Evolutionary conservation across 2,113 vertebrate species (phyloP), one percentile per base, ranked within the genome.

Genomic region (Hypanus sabinus): DNA sequence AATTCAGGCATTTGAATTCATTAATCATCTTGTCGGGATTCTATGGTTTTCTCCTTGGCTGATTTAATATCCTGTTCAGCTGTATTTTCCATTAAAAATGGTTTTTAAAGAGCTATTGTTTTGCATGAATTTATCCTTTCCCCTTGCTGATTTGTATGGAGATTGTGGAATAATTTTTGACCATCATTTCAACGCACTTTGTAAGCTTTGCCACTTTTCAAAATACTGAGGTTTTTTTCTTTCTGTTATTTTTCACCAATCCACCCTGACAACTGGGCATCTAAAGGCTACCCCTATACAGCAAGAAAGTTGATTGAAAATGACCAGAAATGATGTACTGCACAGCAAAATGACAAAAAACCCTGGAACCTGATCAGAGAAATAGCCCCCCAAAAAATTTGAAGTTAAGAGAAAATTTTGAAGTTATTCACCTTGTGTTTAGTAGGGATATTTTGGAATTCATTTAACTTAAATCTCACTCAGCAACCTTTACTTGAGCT

Each of bases 31-130:
- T 93, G 70, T 91, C 88, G 8, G 55, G 68, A 93, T 38, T 91
- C 62, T 55, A 55, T 30, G 11, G 68, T 73, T 93, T 71, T 75
- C 36, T 68, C 33, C 57, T 55, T 73, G 70, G 70, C 73, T 93
- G 91, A 93, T 75, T 93, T 93, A 93, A 93, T 93, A 93, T 75
- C 70, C 91, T 93, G 24, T 93, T 75, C 36, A 75, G 62, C 70
- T 73, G 36, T 30, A 27, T 27, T 93, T 93, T 73, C 70, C 38
- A 93, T 75, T 93, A 92, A 71, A 93, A 70, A 93, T 73, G 16
- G 1, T 62, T 60, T 65, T 93, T 73, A 93, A 93, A 55, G 68
- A 73, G 10, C 70, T 18, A 30, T 46, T 73, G 36, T 73, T 93
- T 73, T 38, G 20, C 11, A 46, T 55, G 30, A 73, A 73, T 22